Conservation (phyloP, 2,113 vertebrate species). For the Carettochelys insculpta region DNA sequence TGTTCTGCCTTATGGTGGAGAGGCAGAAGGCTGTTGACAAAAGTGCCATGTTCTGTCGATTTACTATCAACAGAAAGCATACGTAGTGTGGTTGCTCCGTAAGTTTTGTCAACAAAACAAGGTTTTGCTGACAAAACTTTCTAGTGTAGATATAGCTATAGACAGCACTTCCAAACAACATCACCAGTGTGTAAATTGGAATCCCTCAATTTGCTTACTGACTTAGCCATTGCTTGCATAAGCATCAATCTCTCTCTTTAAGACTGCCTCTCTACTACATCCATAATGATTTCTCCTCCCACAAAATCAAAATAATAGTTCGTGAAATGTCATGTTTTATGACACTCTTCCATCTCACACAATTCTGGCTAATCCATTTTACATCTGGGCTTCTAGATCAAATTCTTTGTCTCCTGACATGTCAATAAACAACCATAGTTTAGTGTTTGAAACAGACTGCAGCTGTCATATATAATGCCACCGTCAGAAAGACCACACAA, state of each 20-base stretch:
- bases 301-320: conserved; percentile 63
- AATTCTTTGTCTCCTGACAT: conserved; percentile 52
- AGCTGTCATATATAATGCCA: conserved; percentile 39
- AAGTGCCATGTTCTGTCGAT: too few species aligned
- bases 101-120: too few species aligned
- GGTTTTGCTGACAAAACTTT: too few species aligned
- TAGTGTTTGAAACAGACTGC: conserved; percentile 49
- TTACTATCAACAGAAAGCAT: too few species aligned
- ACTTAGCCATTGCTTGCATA: neutral
- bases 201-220: conserved; percentile 15
- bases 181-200: conserved; percentile 25
- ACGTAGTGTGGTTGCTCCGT: too few species aligned
- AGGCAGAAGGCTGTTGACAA: too few species aligned
- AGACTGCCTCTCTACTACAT: conserved; percentile 40
- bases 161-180: conserved; percentile 44
- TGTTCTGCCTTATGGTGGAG: too few species aligned
- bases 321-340: conserved; percentile 53
- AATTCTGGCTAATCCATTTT: conserved; percentile 48
- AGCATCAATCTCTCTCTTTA: conserved; percentile 57
- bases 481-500: neutral
- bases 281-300: conserved; percentile 26
- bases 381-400: conserved; percentile 45
- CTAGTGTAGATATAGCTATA: too few species aligned
- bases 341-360: conserved; percentile 26
- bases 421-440: conserved; percentile 58